Evolutionary conservation across 2,797 vertebrate genomes (phyloP).

Genomic region (Crocidura indochinensis): DNA sequence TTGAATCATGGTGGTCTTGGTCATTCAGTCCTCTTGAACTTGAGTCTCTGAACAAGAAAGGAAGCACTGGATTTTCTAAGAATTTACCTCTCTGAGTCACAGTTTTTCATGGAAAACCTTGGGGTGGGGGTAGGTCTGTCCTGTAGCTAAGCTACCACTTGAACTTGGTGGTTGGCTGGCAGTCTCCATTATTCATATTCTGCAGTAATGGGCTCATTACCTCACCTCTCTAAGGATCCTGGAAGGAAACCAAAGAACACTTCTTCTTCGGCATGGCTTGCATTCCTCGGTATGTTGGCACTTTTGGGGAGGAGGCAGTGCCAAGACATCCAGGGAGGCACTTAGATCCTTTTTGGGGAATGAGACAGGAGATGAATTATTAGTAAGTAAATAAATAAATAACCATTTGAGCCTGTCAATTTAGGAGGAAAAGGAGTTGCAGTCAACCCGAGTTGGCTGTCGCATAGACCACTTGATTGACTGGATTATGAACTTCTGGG

Average conservation of each 20-base stretch:
- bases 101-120: constrained; percentile 12
- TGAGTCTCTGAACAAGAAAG: constrained; percentile 12
- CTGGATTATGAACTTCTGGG: constrained; percentile 12
- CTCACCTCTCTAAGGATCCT: neutral
- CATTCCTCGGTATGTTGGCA: neutral
- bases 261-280: constrained; percentile 5
- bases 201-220: constrained; percentile 78
- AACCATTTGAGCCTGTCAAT: constrained; percentile 80
- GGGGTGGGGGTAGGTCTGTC: too few relatives aligned
- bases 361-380: constrained; percentile 84
- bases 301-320: constrained; percentile 60
- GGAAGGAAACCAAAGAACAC: constrained; percentile 61
- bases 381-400: constrained; percentile 84
- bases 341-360: constrained; percentile 74
- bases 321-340: constrained; percentile 58
- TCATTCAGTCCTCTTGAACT: neutral
- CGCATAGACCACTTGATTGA: constrained; percentile 22
- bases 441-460: constrained; percentile 51
- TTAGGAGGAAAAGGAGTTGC: constrained; percentile 63
- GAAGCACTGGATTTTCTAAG: neutral
- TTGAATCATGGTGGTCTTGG: neutral
- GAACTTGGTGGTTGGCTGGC: fast-evolving
- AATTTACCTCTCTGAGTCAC: constrained; percentile 44
- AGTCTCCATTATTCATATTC: constrained; percentile 71
- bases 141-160: too few relatives aligned